Evolutionary conservation across 2,797 vertebrate genomes (phyloP).

Genomic region (Anomalospiza imberbis): DNA sequence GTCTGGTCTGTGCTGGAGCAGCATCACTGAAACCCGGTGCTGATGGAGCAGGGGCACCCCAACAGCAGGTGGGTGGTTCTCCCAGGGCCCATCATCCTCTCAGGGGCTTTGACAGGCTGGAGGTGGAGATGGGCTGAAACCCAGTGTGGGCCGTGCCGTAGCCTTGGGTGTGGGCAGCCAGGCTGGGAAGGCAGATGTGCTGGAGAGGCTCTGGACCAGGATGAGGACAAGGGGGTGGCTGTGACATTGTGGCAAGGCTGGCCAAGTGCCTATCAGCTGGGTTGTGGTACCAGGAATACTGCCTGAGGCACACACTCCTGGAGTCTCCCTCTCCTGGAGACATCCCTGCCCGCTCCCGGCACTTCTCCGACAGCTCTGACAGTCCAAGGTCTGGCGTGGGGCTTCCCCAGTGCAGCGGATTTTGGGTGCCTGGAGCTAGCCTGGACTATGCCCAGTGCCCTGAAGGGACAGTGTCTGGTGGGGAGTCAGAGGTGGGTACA

Average conservation of each 20-base stretch:
- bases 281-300: not conserved
- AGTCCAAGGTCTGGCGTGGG: not conserved
- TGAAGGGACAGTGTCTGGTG: not conserved
- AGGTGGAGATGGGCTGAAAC: not conserved
- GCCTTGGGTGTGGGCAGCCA: too few species aligned
- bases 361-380: fast-evolving
- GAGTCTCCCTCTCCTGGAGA: not conserved
- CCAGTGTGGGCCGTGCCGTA: fast-evolving
- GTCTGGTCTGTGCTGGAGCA: not conserved
- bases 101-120: not conserved
- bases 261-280: too few species aligned
- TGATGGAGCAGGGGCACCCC: not conserved
- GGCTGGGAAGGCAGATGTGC: not conserved
- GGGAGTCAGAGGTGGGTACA: not conserved
- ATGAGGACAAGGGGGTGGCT: fast-evolving
- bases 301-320: fast-evolving
- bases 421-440: not conserved
- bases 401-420: fast-evolving
- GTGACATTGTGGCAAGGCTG: too few species aligned
- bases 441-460: too few species aligned
- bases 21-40: not conserved
- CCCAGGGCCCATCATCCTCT: fast-evolving
- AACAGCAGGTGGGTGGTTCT: not conserved
- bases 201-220: not conserved
- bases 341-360: fast-evolving